Evolutionary conservation across 2,113 vertebrate species (phyloP).

Genomic region (Pseudolaguvia tuberculata): DNA sequence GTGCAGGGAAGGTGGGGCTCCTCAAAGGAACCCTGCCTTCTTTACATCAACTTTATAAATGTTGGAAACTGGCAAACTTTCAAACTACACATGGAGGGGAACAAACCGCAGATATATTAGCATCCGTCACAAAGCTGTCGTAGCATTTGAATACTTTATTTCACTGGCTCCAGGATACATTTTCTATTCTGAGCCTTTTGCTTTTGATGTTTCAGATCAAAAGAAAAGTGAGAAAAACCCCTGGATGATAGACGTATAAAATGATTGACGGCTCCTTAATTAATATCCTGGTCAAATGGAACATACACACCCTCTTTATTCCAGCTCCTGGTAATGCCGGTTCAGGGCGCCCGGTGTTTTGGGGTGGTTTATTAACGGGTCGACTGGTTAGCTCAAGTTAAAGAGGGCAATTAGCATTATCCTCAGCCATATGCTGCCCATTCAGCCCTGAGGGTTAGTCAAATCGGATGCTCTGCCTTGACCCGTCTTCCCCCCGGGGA

Average conservation of each 20-base stretch:
- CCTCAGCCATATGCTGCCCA: slow-evolving; percentile 75
- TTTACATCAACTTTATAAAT: slow-evolving; percentile 11
- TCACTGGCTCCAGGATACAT: neutral
- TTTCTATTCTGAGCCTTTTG: neutral
- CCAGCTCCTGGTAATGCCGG: slow-evolving; percentile 38
- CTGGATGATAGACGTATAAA: neutral
- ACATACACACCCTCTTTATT: slow-evolving; percentile 32
- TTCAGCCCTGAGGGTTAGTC: slow-evolving; percentile 62
- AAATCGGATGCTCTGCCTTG: slow-evolving; percentile 64
- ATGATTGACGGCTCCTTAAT: slow-evolving; percentile 69
- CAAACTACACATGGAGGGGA: neutral
- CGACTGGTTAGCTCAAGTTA: slow-evolving; percentile 68
- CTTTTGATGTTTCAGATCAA: slow-evolving; percentile 1
- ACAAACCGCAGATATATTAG: neutral
- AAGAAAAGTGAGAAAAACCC: neutral
- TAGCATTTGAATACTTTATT: neutral
- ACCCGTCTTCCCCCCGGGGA: slow-evolving; percentile 71
- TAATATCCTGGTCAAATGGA: slow-evolving; percentile 66
- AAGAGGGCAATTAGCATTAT: slow-evolving; percentile 78
- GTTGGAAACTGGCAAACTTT: slow-evolving; percentile 9
- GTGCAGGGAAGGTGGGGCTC: slow-evolving; percentile 45
- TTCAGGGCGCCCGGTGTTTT: slow-evolving; percentile 52
- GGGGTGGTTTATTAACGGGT: slow-evolving; percentile 70
- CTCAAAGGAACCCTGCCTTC: slow-evolving; percentile 24
- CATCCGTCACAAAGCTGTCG: neutral